phyloP scores from a whole-genome alignment of 2,888 invertebrate species.

The Drosophila lacicola region DNA sequence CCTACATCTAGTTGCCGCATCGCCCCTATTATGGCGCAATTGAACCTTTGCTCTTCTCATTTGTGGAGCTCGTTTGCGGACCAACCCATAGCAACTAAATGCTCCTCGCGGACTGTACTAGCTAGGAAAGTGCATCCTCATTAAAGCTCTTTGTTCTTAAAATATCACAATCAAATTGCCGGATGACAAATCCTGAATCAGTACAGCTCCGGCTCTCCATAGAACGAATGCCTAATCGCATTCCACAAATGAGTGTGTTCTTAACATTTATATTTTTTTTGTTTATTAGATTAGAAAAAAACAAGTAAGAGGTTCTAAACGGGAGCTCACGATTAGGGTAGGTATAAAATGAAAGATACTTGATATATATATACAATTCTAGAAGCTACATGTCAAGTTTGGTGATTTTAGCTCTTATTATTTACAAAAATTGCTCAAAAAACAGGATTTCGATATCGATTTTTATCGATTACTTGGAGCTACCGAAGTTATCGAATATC shows the following conservation, averaged over 20 bases:
- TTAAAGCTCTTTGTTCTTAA: constrained; percentile 10
- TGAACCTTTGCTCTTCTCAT: not conserved
- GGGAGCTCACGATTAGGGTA: too few species aligned
- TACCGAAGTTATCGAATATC: too few species aligned
- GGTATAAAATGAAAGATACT: too few species aligned
- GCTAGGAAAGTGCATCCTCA: not conserved
- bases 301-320: too few species aligned
- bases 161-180: not conserved
- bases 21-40: not conserved
- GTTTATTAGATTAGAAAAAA: not conserved
- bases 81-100: constrained; percentile 7
- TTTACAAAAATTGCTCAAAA: too few species aligned
- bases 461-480: too few species aligned
- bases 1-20: not conserved
- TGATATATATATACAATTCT: too few species aligned
- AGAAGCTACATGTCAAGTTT: too few species aligned
- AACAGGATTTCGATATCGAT: too few species aligned
- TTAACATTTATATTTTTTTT: too few species aligned
- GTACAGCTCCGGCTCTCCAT: not conserved
- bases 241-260: not conserved
- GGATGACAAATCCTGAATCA: constrained; percentile 16
- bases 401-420: too few species aligned
- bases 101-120: not conserved
- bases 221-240: too few species aligned
- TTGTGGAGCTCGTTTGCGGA: not conserved